Conservation (phyloP, 2,888 invertebrate species). For the Papilio demoleus region DNA sequence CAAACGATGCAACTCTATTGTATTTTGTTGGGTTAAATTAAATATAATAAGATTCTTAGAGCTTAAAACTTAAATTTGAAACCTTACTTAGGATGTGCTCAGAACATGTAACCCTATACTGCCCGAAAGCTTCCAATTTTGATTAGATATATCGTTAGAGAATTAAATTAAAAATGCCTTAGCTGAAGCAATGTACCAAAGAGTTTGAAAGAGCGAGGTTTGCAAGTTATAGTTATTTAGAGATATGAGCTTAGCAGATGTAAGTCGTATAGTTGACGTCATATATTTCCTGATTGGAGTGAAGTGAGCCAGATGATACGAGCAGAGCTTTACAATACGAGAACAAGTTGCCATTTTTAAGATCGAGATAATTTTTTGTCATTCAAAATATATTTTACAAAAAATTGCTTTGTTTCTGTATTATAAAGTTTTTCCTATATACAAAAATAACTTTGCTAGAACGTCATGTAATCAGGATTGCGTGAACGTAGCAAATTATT, state of each 20-base stretch:
- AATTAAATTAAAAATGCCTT: too few relatives aligned
- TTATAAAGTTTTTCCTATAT: too few relatives aligned
- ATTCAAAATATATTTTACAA: not conserved
- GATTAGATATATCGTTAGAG: too few relatives aligned
- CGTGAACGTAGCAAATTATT: too few relatives aligned
- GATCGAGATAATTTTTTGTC: too few relatives aligned
- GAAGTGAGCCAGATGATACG: not conserved
- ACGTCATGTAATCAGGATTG: too few relatives aligned
- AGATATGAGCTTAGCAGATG: conserved; percentile 2
- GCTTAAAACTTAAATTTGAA: not conserved
- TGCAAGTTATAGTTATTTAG: not conserved
- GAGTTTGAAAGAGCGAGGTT: not conserved
- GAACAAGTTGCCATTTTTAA: too few relatives aligned
- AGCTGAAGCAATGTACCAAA: conserved; percentile 13
- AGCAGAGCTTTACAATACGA: too few relatives aligned
- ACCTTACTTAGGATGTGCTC: not conserved
- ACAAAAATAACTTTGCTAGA: too few relatives aligned
- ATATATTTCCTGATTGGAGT: not conserved
- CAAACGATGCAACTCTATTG: not conserved
- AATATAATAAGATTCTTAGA: not conserved
- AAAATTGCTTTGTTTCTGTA: too few relatives aligned
- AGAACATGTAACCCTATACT: not conserved
- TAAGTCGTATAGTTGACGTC: not conserved
- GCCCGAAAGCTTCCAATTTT: conserved; percentile 7
- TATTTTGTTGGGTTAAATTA: not conserved